A percentile compares a stretch with the other conserved stretches of the same genome.
Conservation (phyloP, 1,140 invertebrate species). For the Zaprionus inermis region DNA sequence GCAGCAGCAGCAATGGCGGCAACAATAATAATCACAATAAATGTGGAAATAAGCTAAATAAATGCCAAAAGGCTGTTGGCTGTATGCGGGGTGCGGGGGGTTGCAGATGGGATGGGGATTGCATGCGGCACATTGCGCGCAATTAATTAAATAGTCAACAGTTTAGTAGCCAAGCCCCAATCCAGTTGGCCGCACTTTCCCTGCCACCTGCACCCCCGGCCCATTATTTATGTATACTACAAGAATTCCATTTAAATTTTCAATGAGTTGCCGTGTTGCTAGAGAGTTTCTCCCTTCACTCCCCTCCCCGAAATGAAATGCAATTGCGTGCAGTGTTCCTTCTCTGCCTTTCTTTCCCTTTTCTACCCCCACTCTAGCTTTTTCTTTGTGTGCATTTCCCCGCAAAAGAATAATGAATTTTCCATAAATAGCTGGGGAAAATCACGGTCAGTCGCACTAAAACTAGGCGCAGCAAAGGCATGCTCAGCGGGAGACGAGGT, state of each 20-base stretch:
- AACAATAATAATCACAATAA: conserved; percentile 31
- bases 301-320: conserved; percentile 13
- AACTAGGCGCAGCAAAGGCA: not conserved
- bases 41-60: conserved; percentile 33
- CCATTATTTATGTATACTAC: conserved; percentile 34
- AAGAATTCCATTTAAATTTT: conserved; percentile 42
- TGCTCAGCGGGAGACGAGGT: not conserved
- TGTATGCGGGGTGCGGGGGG: not conserved
- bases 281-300: not conserved
- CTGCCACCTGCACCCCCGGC: too few relatives aligned
- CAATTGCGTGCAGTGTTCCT: conserved; percentile 6
- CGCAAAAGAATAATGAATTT: not conserved
- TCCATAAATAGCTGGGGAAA: not conserved
- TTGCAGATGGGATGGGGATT: not conserved
- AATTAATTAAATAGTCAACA: conserved; percentile 49
- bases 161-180: conserved; percentile 19
- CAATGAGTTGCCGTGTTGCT: conserved; percentile 23
- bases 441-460: not conserved
- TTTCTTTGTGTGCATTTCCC: not conserved
- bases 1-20: not conserved
- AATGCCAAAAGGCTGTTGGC: conserved; percentile 14
- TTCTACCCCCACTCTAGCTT: not conserved
- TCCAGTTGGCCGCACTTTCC: not conserved
- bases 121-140: conserved; percentile 29
- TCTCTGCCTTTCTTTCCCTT: not conserved